These are phyloP conservation scores for Trachops cirrhosus DNA, from an alignment of 2,797 vertebrate genomes.

Conservation along the genomic window DNA sequence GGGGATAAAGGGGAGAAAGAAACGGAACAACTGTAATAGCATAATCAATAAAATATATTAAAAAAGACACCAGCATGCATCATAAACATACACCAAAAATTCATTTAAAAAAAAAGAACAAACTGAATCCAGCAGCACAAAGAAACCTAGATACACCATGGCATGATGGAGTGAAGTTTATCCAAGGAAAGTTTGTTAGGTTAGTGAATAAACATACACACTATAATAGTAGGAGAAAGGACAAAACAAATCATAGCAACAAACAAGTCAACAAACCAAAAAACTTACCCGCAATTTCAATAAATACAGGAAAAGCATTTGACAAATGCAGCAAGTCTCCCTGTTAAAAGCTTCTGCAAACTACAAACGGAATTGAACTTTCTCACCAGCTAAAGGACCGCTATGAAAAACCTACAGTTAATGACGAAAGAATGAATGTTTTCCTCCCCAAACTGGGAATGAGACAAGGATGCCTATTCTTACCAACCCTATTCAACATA, in stretches of 20 bases:
- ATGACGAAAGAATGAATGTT: not conserved
- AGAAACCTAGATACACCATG: not conserved
- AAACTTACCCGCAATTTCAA: not conserved
- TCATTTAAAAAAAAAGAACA: not conserved
- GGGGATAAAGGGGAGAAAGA: no score
- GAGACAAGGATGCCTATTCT: not conserved
- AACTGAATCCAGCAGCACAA: not conserved
- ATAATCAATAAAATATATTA: no score
- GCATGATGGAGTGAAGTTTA: not conserved
- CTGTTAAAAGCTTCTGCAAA: not conserved
- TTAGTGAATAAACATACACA: not conserved
- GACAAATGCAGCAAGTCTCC: not conserved
- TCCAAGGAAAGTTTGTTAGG: not conserved
- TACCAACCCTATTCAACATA: not conserved
- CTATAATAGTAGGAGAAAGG: not conserved
- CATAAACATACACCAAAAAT: not conserved
- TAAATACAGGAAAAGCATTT: not conserved
- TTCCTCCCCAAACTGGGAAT: not conserved
- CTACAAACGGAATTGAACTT: not conserved
- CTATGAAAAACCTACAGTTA: not conserved
- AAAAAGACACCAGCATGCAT: not conserved
- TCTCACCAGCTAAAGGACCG: not conserved
- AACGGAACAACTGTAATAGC: no score
- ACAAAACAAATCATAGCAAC: not conserved
- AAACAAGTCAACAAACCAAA: not conserved